phyloP scores from a whole-genome alignment of 1,140 invertebrate species.

The Drosophila kohkoa region DNA sequence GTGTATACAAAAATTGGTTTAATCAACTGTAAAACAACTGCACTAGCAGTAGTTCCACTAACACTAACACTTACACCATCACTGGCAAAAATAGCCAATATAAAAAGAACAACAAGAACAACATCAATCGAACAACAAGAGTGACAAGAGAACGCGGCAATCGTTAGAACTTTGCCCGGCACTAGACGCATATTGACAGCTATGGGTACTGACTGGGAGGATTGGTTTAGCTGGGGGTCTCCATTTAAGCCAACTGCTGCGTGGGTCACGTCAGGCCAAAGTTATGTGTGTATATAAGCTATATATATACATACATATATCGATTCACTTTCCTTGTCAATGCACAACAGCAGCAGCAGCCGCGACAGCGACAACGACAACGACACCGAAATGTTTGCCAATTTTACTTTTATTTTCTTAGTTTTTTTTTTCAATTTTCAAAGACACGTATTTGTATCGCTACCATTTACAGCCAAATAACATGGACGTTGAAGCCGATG shows the following conservation, averaged over 20 bases:
- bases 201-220: slow-evolving; percentile 1
- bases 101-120: slow-evolving; percentile 31
- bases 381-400: slow-evolving; percentile 50
- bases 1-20: slow-evolving; percentile 79
- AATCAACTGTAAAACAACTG: slow-evolving; percentile 83
- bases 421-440: slow-evolving; percentile 35
- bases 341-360: slow-evolving; percentile 48
- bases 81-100: slow-evolving; percentile 54
- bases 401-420: slow-evolving; percentile 49
- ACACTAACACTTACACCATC: slow-evolving; percentile 41
- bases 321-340: slow-evolving; percentile 74
- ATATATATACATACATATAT: slow-evolving; percentile 31
- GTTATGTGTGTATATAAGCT: background rate
- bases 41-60: slow-evolving; percentile 39
- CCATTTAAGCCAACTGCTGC: slow-evolving; percentile 54
- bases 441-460: slow-evolving; percentile 22
- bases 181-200: slow-evolving; percentile 45
- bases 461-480: slow-evolving; percentile 52
- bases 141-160: slow-evolving; percentile 60
- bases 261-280: slow-evolving; percentile 49
- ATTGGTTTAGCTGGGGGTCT: background rate
- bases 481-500: slow-evolving; percentile 82
- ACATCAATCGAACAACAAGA: slow-evolving; percentile 42
- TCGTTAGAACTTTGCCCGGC: slow-evolving; percentile 52
- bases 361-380: slow-evolving; percentile 11